Evolutionary conservation across 2,888 invertebrate species (phyloP), one percentile per base, ranked within the genome.

Genomic region (Acronicta leporina): DNA sequence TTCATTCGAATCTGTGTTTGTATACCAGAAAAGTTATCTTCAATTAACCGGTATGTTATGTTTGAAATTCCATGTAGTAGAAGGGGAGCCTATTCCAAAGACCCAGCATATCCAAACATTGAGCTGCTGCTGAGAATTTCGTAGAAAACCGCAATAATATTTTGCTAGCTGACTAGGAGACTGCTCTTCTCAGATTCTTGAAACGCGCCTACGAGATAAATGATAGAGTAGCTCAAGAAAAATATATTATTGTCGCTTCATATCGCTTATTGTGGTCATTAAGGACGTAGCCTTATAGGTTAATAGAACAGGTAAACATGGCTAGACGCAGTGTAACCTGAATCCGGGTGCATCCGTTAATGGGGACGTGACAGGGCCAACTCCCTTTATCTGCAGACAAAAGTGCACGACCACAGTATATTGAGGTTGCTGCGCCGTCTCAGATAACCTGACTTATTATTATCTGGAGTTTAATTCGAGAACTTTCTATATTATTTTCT

Each of bases 271-370:
- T 38, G 7, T 16, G 0, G 15, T 48, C 30, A 8, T 20, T 9
- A 53, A 46, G 5, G 43, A 30, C 42, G 14, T 15, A 15, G 42
- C 38, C 52, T 45, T 50, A 67, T 52, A 63, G 69, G 69, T 74
- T 62, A 73, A 53, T 68, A 55, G 66, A 69, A 68, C 68, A 63
- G 65, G 67, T 62, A 74, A 76, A 81, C 68, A 64, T 50, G 56
- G 44, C 69, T 68, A 68, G 72, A 74, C 73, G 66, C 65, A 75
- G 62, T 75, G 90, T 84, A 91, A 92, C 86, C 75, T 69, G 89
- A 91, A 91, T 92, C 86, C 75, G 69, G 89, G 90, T 87, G 83
- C 91, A 79, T 76, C 80, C 73, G 86, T 75, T 88, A 91, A 92
- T 88, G 86, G 88, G 91, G 84, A 87, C 92, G 87, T 88, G 89